A percentile compares a stretch with the other conserved stretches of the same genome.
phyloP scores from a whole-genome alignment of 2,797 vertebrate genomes.

The Alauda arvensis region DNA sequence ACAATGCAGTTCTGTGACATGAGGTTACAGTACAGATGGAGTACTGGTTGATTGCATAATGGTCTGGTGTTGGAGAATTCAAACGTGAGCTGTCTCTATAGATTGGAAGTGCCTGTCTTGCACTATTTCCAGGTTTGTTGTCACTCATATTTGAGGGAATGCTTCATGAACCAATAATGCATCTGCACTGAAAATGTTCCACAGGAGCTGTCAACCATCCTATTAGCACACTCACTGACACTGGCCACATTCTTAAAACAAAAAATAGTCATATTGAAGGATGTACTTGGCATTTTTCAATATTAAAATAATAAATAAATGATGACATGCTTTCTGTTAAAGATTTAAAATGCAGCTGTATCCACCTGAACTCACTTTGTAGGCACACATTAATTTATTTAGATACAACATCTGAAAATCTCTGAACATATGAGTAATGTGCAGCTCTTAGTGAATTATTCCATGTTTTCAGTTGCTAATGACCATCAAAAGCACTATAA shows the following conservation, averaged over 20 bases:
- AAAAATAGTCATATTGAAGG: conserved; percentile 37
- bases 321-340: conserved; percentile 36
- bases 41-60: conserved; percentile 39
- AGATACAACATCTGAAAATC: conserved; percentile 12
- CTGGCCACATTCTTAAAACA: conserved; percentile 48
- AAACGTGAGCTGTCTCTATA: conserved; percentile 47
- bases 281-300: conserved; percentile 24
- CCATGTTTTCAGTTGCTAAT: conserved; percentile 19
- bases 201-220: conserved; percentile 58
- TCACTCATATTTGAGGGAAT: conserved; percentile 64
- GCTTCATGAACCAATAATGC: conserved; percentile 62
- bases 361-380: not conserved
- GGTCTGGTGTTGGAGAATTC: conserved; percentile 40
- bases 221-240: conserved; percentile 58
- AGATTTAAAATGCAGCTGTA: conserved; percentile 25
- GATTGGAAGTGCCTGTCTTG: conserved; percentile 45
- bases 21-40: conserved; percentile 2
- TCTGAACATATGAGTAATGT: not conserved
- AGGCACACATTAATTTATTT: conserved; percentile 25
- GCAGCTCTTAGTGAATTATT: not conserved
- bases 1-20: conserved; percentile 37
- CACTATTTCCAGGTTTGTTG: conserved; percentile 62
- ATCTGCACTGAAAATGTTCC: conserved; percentile 57
- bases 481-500: not conserved
- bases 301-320: conserved; percentile 55